These are phyloP conservation scores for Orthosia incerta DNA, from an alignment of 2,888 invertebrate genomes.

Conservation along the genomic window DNA sequence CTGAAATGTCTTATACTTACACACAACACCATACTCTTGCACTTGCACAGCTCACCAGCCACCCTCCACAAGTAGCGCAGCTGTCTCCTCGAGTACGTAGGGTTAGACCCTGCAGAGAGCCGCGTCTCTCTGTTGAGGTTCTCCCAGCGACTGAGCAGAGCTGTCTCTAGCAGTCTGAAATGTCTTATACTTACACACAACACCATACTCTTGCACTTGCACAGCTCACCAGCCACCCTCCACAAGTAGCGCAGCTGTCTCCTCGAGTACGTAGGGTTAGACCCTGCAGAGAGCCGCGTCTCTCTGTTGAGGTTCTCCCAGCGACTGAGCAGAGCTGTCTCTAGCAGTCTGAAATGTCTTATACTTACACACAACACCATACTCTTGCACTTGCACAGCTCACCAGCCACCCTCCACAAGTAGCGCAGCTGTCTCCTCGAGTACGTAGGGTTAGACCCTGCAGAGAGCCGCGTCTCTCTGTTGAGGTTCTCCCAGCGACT, in stretches of 20 bases:
- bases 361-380: slow-evolving; percentile 72
- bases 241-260: no score
- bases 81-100: no score
- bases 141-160: no score
- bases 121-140: slow-evolving; percentile 88
- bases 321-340: slow-evolving; percentile 89
- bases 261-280: no score
- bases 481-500: slow-evolving; percentile 91
- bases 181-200: no score
- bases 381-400: slow-evolving; percentile 82
- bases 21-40: no score
- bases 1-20: no score
- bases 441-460: slow-evolving; percentile 73
- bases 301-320: slow-evolving; percentile 91
- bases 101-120: slow-evolving; percentile 68
- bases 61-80: no score
- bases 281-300: slow-evolving; percentile 77
- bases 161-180: no score
- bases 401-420: slow-evolving; percentile 80
- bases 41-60: no score
- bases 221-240: no score
- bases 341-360: slow-evolving; percentile 60
- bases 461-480: slow-evolving; percentile 85
- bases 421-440: slow-evolving; percentile 82
- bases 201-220: no score